Evolutionary conservation across 2,888 invertebrate genomes (phyloP).

Genomic region (Macropis europaea): DNA sequence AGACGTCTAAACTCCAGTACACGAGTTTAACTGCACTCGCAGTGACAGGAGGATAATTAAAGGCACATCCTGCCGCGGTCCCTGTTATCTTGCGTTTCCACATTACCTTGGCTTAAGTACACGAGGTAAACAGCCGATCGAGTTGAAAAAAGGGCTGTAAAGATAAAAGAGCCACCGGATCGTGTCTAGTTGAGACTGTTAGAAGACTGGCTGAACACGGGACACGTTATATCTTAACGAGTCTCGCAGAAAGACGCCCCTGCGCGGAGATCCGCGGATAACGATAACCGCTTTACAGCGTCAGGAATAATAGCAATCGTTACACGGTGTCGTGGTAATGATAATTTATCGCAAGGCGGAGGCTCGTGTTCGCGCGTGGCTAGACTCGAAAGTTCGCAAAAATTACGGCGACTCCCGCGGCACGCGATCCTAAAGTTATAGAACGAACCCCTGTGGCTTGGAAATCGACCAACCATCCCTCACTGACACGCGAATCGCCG

Average conservation of each 20-base stretch:
- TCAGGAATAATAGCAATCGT: slow-evolving; percentile 8
- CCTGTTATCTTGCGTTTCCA: slow-evolving; percentile 29
- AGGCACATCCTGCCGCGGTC: not conserved
- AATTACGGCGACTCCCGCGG: slow-evolving; percentile 26
- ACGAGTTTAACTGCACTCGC: not conserved
- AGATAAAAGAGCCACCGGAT: slow-evolving; percentile 20
- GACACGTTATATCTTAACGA: slow-evolving; percentile 29
- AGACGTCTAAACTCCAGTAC: not conserved
- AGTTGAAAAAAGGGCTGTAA: slow-evolving; percentile 12
- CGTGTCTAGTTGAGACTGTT: not conserved
- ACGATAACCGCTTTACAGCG: slow-evolving; percentile 13
- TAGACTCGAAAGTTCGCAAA: not conserved
- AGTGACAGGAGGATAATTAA: slow-evolving; percentile 30
- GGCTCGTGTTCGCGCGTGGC: slow-evolving; percentile 20
- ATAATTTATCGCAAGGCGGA: slow-evolving; percentile 17
- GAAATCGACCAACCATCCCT: slow-evolving; percentile 57
- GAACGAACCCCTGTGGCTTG: slow-evolving; percentile 58
- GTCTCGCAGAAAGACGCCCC: slow-evolving; percentile 12
- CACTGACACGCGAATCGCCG: slow-evolving; percentile 52
- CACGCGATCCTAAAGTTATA: slow-evolving; percentile 70
- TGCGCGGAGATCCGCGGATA: slow-evolving; percentile 8
- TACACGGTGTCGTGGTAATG: slow-evolving; percentile 21
- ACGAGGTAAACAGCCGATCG: slow-evolving; percentile 3
- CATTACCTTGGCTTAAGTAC: not conserved
- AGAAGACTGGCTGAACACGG: not conserved